Evolutionary conservation across 2,888 invertebrate genomes (phyloP).

Genomic region (Balanococcus diminutus): DNA sequence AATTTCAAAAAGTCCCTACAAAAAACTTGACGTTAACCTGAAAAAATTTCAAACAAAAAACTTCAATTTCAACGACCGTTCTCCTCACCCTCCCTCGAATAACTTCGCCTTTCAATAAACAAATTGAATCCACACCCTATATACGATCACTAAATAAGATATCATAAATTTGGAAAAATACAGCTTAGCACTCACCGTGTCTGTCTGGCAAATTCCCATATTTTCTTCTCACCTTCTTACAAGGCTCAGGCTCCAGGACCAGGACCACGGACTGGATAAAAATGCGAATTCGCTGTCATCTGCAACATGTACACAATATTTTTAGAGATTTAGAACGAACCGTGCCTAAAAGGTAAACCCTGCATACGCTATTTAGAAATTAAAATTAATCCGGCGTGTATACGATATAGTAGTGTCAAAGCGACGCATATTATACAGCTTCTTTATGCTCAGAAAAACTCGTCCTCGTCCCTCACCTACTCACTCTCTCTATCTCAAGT

Average conservation of each 20-base stretch:
- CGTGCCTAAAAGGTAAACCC: not conserved
- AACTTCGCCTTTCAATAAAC: too few species aligned
- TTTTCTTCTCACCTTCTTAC: not conserved
- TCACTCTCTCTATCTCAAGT: too few species aligned
- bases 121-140: too few species aligned
- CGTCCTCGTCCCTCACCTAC: not conserved
- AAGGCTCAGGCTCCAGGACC: not conserved
- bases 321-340: not conserved
- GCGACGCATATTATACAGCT: not conserved
- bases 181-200: not conserved
- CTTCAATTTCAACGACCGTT: too few species aligned
- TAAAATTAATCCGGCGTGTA: slow-evolving; percentile 15
- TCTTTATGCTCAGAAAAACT: slow-evolving; percentile 1
- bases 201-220: not conserved
- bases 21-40: too few species aligned
- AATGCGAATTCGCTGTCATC: not conserved
- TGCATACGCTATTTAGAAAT: not conserved
- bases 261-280: not conserved
- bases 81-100: too few species aligned
- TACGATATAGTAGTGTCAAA: too few species aligned
- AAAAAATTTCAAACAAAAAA: too few species aligned
- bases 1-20: too few species aligned
- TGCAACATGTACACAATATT: not conserved
- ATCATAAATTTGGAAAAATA: not conserved
- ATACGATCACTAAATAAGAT: too few species aligned